Base-by-base conservation (phyloP, 2,797 vertebrate species). In the Channallabes apus region DNA sequence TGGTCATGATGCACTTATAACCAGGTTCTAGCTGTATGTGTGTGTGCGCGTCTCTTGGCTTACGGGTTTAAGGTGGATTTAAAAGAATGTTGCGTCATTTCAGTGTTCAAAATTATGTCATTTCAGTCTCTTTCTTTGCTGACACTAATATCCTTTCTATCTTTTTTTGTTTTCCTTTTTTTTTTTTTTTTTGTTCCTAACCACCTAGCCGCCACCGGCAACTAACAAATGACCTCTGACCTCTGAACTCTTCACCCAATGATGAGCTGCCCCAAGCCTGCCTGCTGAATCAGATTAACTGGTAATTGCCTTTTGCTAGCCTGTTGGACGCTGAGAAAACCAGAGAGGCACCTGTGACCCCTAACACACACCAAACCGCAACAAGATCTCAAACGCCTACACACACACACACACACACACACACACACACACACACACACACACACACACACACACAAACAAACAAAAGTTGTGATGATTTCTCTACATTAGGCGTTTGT, bases 201-300 rank as follows among this genome's bases (percentile, higher is more conserved):
- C 97, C 97, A 97, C 98, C 97, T 98, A 99, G 98, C 98, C 97
- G 98, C 98, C 98, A 99, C 98, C 97, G 98, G 98, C 98, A 99
- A 99, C 98, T 99, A 99, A 99, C 98, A 98, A 97, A 99, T 99
- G 98, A 99, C 98, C 98, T 99, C 98, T 99, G 98, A 99, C 97
- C 98, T 99, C 97, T 99, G 97, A 99, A 98, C 96, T 99, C 98
- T 99, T 99, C 98, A 99, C 98, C 98, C 98, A 99, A 98, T 99
- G 98, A 99, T 97, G 98, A 99, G 98, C 98, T 97, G 97, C 98
- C 98, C 97, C 97, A 98, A 99, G 98, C 98, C 98, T 99, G 98
- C 98, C 98, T 99, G 98, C 98, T 99, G 98, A 51, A 99, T 99
- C 98, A 98, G 97, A 90, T 99, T 99, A 99, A 99, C 98, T 98